These are phyloP conservation scores for Netelia virgata DNA, from an alignment of 2,888 invertebrate genomes.

Conservation along the genomic window DNA sequence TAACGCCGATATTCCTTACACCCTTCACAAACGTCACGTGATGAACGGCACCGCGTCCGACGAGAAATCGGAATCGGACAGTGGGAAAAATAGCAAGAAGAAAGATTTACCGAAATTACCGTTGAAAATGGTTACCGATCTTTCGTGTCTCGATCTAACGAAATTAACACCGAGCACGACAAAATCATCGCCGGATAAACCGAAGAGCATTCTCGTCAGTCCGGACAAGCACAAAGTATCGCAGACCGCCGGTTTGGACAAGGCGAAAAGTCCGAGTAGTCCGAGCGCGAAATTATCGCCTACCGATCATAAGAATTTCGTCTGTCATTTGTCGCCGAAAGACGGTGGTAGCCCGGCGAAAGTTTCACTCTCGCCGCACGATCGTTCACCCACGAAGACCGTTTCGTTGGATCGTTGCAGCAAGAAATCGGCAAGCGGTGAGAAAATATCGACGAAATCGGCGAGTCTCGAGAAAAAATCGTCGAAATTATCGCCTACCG, in stretches of 20 bases:
- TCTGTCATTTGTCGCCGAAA: conserved; percentile 74
- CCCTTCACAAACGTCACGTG: conserved; percentile 93
- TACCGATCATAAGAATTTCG: conserved; percentile 74
- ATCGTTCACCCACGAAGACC: conserved; percentile 74
- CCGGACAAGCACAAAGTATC: conserved; percentile 78
- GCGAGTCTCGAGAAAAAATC: conserved; percentile 79
- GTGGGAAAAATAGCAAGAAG: conserved; percentile 75
- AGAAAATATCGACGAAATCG: conserved; percentile 74
- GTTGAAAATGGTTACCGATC: conserved; percentile 78
- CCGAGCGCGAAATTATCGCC: conserved; percentile 81
- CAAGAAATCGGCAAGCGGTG: conserved; percentile 66
- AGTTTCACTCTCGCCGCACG: conserved; percentile 69
- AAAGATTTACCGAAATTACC: conserved; percentile 80
- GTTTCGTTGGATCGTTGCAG: conserved; percentile 78
- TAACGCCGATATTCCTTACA: conserved; percentile 91
- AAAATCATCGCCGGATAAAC: conserved; percentile 84
- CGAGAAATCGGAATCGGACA: conserved; percentile 82
- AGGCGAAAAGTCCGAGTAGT: conserved; percentile 76
- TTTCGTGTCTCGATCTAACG: conserved; percentile 79
- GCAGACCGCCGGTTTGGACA: conserved; percentile 77
- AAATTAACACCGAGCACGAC: conserved; percentile 76
- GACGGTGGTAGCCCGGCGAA: conserved; percentile 78
- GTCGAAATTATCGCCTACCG: conserved; percentile 77
- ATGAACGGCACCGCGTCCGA: conserved; percentile 92
- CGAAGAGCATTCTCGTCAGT: conserved; percentile 78